A percentile compares a stretch with the other conserved stretches of the same genome.
phyloP scores from a whole-genome alignment of 2,113 vertebrate genomes.

The Mobula birostris region DNA sequence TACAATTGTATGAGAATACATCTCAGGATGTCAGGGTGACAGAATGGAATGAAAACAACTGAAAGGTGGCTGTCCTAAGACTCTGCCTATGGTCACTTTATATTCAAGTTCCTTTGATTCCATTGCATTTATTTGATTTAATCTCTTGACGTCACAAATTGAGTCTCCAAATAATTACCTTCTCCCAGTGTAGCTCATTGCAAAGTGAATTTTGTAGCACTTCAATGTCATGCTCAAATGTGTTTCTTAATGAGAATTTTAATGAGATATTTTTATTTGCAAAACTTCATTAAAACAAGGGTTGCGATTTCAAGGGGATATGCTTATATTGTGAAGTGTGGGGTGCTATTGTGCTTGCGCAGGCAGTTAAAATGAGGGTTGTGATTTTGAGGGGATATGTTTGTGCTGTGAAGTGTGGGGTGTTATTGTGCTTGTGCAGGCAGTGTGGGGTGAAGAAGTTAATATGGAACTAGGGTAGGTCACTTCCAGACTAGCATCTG shows the following conservation, averaged over 20 bases:
- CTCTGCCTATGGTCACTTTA: not conserved
- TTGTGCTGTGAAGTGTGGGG: not conserved
- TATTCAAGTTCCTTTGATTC: not conserved
- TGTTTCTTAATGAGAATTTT: constrained; percentile 33
- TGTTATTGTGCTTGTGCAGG: not conserved
- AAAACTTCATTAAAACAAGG: constrained; percentile 15
- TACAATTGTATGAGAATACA: not conserved
- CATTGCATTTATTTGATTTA: not conserved
- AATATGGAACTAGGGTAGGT: not conserved
- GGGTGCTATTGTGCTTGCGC: not conserved
- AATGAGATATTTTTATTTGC: constrained; percentile 29
- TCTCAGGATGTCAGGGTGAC: not conserved
- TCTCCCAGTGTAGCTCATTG: not conserved
- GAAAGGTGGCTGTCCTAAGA: not conserved
- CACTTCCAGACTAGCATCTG: no score
- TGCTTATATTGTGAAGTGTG: not conserved
- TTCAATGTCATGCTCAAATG: constrained; percentile 30
- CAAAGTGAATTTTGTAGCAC: constrained; percentile 16
- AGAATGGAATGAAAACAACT: not conserved
- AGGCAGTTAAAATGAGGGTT: not conserved
- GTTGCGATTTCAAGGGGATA: not conserved
- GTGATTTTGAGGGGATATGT: not conserved
- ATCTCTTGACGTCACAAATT: constrained; percentile 12
- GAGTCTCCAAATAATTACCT: not conserved
- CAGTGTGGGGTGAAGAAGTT: not conserved